Base-by-base conservation (phyloP, 2,888 invertebrate species). In the Athalia circularis region DNA sequence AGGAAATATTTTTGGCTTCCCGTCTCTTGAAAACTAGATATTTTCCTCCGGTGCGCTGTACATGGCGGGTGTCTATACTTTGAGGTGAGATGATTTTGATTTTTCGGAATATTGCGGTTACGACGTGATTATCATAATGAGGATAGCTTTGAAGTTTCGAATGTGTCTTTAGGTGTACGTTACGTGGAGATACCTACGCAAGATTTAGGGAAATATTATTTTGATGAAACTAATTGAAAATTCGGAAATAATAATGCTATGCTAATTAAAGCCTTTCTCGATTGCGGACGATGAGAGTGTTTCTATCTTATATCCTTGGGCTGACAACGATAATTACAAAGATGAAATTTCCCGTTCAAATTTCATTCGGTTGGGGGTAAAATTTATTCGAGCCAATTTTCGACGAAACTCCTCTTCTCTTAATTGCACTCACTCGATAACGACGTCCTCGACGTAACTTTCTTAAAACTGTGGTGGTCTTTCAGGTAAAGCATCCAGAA, bases 401-500 rank as follows among this genome's bases (percentile, higher is more conserved):
- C 59, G 7, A 47, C 59, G 47, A 72, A 72, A 72, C 45, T 72
- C 54, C n/a, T 54, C 70, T 57, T 45, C 13, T 15, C 70, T 59
- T 72, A 72, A 72, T 72, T 72, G 59, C 68, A 52, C 68, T 68
- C 52, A 68, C 52, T 68, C 68, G 68, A 68, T 68, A 68, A 68
- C 52, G 54, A 68, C 68, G 68, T 50, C 50, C 52, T 50, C 29
- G 7, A 43, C 29, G 54, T 52, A 68, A 54, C 54, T 68, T 68
- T 52, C 68, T 68, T 11, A 68, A 68, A 68, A 68, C 43, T 68
- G 52, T 68, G 68, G 29, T 9, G 5, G 7, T 52, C 15, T 29
- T 13, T 29, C 29, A 29, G 52, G 54, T 50, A 29, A 4, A 11
- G 50, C 4, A 11, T 52, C 13, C 47, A 9, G 8, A 8, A 47